Evolutionary conservation across 2,113 vertebrate species (phyloP), one percentile per base, ranked within the genome.

Genomic region (Mustela lutreola): DNA sequence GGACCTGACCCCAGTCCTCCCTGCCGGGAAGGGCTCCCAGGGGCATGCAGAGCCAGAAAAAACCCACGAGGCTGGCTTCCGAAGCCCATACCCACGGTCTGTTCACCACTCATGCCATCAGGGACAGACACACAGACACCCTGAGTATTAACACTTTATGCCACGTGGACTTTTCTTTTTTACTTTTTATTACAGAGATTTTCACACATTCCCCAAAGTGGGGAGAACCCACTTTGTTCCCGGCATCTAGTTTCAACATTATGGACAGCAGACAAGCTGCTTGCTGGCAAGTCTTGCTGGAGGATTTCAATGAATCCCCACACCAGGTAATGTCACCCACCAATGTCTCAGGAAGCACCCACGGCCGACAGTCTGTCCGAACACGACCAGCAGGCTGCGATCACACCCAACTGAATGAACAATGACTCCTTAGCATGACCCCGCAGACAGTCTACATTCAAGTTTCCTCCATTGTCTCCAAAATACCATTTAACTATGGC

Each of bases 311-410:
- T 26, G 63, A 63, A n/a, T 18, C 79, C 56, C 56, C 7, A 15
- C 24, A 5, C 26, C 0, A 4, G 0, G 1, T 16, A 48, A 62
- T 0, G 7, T 50, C 11, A 7, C 39, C 60, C 53, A 6, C 7
- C 26, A 5, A 4, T 4, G 67, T 28, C 85, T 65, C 26, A 22
- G 73, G 0, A 60, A 45, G 73, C 9, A 22, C 26, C 73, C 12
- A 19, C 2, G 31, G 60, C 9, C 24, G 39, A 19, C 4, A 2
- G 0, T 50, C 11, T 11, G 53, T 36, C 33, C 39, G 14, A 33
- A 7, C 18, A 7, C 1, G 28, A 63, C 36, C 73, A 33, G 26
- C 9, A 39, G 0, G 14, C 60, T 28, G 3, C 22, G 3, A 28
- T 6, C 36, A 60, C 60, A 33, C 71, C 67, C 60, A 91, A 36